Conservation (phyloP, 1,140 invertebrate genomes). For the Drosophila lowei region DNA sequence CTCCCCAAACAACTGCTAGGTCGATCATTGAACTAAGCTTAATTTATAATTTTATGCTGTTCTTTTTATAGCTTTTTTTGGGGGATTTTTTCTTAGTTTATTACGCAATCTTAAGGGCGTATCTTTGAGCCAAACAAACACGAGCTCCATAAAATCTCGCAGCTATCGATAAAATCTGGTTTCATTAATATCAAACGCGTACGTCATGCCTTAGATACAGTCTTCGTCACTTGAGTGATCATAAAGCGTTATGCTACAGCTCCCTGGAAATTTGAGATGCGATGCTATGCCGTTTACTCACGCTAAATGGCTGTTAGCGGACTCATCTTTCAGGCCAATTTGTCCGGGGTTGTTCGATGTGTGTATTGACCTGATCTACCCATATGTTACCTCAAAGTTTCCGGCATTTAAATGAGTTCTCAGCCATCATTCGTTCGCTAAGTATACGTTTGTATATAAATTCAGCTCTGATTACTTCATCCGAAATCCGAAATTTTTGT, state of each 20-base stretch:
- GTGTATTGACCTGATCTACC: conserved; percentile 42
- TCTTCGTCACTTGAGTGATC: conserved; percentile 35
- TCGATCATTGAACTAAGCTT: conserved; percentile 43
- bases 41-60: conserved; percentile 29
- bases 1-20: conserved; percentile 25
- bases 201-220: conserved; percentile 26
- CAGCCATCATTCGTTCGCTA: conserved; percentile 11
- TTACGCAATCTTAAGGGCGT: conserved; percentile 38
- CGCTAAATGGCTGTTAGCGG: conserved; percentile 22
- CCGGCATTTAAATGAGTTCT: conserved; percentile 64
- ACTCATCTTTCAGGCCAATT: conserved; percentile 44
- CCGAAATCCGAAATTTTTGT: conserved; percentile 29
- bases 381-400: conserved; percentile 56
- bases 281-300: conserved; percentile 29
- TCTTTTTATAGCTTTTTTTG: conserved; percentile 33
- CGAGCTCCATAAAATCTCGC: not conserved
- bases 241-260: conserved; percentile 29
- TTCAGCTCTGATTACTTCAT: conserved; percentile 72
- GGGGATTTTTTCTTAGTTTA: conserved; percentile 29
- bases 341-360: conserved; percentile 28
- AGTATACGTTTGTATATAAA: conserved; percentile 32
- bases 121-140: not conserved
- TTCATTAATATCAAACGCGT: not conserved
- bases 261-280: conserved; percentile 49
- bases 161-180: conserved; percentile 26